Evolutionary conservation across 2,113 vertebrate genomes (phyloP).

Genomic region (Hassar affinis): DNA sequence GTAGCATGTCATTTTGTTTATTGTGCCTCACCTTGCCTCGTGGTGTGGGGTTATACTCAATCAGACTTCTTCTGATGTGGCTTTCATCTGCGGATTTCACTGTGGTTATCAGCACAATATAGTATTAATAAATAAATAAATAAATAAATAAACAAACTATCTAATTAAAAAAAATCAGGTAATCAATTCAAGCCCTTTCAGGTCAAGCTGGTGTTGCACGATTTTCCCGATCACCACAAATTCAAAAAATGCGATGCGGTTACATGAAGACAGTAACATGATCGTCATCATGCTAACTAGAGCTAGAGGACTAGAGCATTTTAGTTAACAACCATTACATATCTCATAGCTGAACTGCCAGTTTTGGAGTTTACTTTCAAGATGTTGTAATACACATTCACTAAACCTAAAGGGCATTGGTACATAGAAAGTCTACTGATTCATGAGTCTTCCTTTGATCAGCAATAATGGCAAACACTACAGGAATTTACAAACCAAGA

Average conservation of each 20-base stretch:
- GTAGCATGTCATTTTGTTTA: neutral
- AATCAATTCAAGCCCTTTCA: neutral
- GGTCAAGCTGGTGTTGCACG: neutral
- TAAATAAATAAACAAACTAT: neutral
- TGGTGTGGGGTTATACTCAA: neutral
- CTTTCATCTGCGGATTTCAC: neutral
- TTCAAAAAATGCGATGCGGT: neutral
- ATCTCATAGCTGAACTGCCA: neutral
- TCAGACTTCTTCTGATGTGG: neutral
- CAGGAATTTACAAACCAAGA: constrained; percentile 57
- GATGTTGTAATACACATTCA: neutral
- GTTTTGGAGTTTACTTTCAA: neutral
- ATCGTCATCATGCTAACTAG: neutral
- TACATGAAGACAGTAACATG: neutral
- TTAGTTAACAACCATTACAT: neutral
- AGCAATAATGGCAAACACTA: constrained; percentile 62
- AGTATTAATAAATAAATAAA: neutral
- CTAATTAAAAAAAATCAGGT: too few relatives aligned
- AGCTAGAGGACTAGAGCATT: too few relatives aligned
- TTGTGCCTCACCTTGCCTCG: neutral
- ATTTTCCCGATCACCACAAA: neutral
- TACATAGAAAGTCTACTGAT: constrained; percentile 49
- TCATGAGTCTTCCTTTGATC: constrained; percentile 47
- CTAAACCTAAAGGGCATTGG: neutral
- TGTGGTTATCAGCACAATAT: neutral